Base-by-base conservation (phyloP, 2,888 invertebrate species). In the Gortyna flavago region DNA sequence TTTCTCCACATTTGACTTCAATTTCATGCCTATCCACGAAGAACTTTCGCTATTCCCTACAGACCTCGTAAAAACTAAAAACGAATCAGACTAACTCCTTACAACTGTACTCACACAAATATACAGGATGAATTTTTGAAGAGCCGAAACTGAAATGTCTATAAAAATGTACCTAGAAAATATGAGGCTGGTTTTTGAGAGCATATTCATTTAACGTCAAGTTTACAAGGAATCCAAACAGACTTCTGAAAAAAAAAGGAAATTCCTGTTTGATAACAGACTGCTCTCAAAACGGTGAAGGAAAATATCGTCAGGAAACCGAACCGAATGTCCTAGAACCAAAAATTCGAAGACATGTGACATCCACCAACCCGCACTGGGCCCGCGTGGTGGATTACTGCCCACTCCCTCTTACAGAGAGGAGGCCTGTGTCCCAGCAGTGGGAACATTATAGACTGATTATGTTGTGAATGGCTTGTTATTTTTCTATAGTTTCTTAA, bases 11-110 rank as follows among this genome's bases (percentile, higher is more conserved):
- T 82, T 76, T 59, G 13, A 59, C 83, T 80, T 57, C 48, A 78
- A 64, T 57, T 64, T 77, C 62, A 64, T 68, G 79, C n/a, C 29
- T 44, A 29, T 35, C 29, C 29, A 41, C 29, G 38, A 38, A 41
- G 8, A 71, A 67, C 35, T 79, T 62, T 48, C 44, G 25, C 35
- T 8, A n/a, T 13, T 84, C 85, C 73, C 81, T 16, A 25, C 0
- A 61, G 74, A 18, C 48, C 38, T 79, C 80, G 32, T 85, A 85
- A 80, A 74, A 84, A 66, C 85, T 81, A 82, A 81, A 85, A 81
- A 70, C 75, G 75, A 81, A 85, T 82, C 85, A 74, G 81, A 74
- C 70, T 62, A 74, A 82, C 69, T 81, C 29, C 75, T 61, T 67
- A 62, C 44, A 57, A 81, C 65, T 66, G 25, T 9, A 62, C 51